Percentiles rank a stretch among this genome's conserved stretches.
Evolutionary conservation across 1,140 invertebrate species (phyloP).

Genomic region (Pygmarrhopalites habei): DNA sequence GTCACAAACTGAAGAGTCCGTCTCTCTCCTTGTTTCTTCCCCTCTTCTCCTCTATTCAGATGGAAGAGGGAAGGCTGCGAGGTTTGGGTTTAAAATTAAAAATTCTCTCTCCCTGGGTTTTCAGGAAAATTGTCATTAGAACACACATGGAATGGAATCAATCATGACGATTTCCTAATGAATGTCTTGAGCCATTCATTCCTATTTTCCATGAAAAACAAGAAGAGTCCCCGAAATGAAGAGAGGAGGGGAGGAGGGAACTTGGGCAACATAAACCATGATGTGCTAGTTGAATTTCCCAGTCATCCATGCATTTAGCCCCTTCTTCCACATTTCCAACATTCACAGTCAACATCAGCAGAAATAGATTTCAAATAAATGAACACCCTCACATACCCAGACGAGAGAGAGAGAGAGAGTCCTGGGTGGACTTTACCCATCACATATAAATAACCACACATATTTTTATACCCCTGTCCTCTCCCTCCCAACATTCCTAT

Average conservation of each 20-base stretch:
- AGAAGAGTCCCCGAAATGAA: background rate
- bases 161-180: conserved; percentile 35
- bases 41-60: background rate
- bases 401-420: too few relatives aligned
- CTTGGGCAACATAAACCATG: background rate
- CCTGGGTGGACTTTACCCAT: too few relatives aligned
- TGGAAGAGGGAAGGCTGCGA: background rate
- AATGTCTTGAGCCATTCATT: conserved; percentile 21
- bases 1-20: background rate
- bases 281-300: background rate
- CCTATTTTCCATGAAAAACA: background rate
- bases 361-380: too few relatives aligned
- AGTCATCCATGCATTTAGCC: too few relatives aligned
- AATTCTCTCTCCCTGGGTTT: conserved; percentile 22
- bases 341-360: too few relatives aligned
- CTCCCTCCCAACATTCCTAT: too few relatives aligned
- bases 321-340: too few relatives aligned
- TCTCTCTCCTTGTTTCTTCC: background rate
- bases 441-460: too few relatives aligned
- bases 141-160: conserved; percentile 39
- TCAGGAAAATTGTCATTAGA: conserved; percentile 37
- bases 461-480: too few relatives aligned
- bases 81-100: conserved; percentile 27
- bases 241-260: background rate
- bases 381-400: too few relatives aligned